Evolutionary conservation across 2,113 vertebrate genomes (phyloP), one percentile per base, ranked within the genome.

Genomic region (Brachirus orientalis): DNA sequence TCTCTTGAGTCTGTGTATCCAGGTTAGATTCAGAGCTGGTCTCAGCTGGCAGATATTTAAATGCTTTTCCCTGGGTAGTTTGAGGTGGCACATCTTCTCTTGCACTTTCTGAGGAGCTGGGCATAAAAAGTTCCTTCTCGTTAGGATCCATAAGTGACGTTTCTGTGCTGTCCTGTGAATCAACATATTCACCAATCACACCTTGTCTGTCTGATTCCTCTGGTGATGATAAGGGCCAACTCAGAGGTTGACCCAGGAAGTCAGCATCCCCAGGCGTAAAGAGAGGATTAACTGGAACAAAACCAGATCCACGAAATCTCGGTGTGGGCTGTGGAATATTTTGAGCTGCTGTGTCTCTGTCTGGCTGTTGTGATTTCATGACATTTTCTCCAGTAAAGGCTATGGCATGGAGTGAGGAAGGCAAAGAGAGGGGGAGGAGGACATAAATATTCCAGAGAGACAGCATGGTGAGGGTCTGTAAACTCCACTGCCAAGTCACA

Each of bases 131-230:
- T 69, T 6, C 48, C 17, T 50, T 64, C 40, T 79, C 83, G 41
- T 63, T 20, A 10, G 41, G 35, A 65, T 60, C 28, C 41, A 63
- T 46, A 40, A 40, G 13, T 20, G 75, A 56, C 2, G 36, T 19
- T 33, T 84, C 79, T 35, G 66, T 57, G 40, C 41, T 66, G 3
- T 79, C 84, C 19, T 73, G 71, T 35, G 68, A 35, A 57, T 88
- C 85, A 11, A 48, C 8, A 8, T 92, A 89, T 82, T 92, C 90
- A 38, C 87, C 90, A 35, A 90, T 75, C 53, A 84, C 82, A 20
- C 85, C 90, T 74, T 89, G 84, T 40, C 63, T 67, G 16, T 81
- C 72, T 11, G 19, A 50, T 33, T 85, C 83, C 54, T 89, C 84
- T 35, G 75, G 63, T 53, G 83, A 88, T 0, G 48, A 59, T 7